Evolutionary conservation across 2,113 vertebrate species (phyloP).

Genomic region (Phyllostomus hastatus): DNA sequence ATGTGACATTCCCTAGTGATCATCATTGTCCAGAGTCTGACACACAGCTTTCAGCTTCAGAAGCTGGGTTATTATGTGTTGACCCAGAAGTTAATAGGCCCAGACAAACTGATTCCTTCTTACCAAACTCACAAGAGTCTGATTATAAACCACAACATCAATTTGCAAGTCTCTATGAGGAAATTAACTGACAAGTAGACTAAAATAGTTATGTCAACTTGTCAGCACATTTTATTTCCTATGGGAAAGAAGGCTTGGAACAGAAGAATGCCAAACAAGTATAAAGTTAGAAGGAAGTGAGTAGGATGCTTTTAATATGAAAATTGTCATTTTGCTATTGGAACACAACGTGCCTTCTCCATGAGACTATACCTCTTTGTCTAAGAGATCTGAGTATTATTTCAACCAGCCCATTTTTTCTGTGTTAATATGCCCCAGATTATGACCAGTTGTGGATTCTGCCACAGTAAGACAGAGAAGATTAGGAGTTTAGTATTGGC

Average conservation of each 20-base stretch:
- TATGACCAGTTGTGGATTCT: not conserved
- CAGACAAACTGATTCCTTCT: constrained; percentile 38
- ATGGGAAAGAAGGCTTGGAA: not conserved
- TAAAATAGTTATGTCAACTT: constrained; percentile 12
- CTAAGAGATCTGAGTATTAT: not conserved
- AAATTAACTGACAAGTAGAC: constrained; percentile 58
- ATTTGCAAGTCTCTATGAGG: constrained; percentile 44
- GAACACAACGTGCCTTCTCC: not conserved
- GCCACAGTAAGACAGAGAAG: not conserved
- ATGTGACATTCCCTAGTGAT: not conserved
- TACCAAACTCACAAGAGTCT: constrained; percentile 11
- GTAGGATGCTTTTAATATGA: constrained; percentile 3
- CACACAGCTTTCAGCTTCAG: not conserved
- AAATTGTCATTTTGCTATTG: not conserved
- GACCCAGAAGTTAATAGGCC: constrained; percentile 28
- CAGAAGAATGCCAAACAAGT: constrained; percentile 3
- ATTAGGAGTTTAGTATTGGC: not conserved
- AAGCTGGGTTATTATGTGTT: not conserved
- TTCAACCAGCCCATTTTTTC: not conserved
- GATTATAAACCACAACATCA: constrained; percentile 42
- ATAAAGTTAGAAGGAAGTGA: constrained; percentile 39
- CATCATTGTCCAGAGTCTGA: not conserved
- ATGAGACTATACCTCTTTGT: not conserved
- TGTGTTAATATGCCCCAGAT: not conserved
- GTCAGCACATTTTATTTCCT: constrained; percentile 48